These are phyloP conservation scores for Rhinolophus ferrumequinum DNA, from an alignment of 2,113 vertebrate species.

Conservation along the genomic window DNA sequence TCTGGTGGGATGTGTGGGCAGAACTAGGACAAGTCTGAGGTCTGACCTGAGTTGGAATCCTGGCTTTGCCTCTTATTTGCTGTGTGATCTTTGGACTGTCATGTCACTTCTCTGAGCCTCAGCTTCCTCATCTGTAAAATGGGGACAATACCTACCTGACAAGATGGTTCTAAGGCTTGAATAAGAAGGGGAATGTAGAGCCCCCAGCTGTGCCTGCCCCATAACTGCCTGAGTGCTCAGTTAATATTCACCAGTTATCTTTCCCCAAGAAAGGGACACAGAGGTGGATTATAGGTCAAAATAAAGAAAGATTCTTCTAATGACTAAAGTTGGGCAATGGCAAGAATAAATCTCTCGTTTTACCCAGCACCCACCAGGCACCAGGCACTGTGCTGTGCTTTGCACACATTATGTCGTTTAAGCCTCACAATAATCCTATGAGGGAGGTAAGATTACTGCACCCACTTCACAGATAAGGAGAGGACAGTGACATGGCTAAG, in stretches of 20 bases:
- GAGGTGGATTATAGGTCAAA: not conserved
- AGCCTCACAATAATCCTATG: not conserved
- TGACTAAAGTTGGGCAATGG: not conserved
- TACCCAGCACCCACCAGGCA: too few relatives aligned
- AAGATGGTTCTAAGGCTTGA: not conserved
- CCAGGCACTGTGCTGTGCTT: not conserved
- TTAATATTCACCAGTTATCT: not conserved
- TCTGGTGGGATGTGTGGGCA: not conserved
- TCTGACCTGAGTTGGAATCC: not conserved
- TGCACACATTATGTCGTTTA: accelerated
- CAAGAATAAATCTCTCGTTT: not conserved
- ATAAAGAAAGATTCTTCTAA: not conserved
- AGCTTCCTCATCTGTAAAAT: not conserved
- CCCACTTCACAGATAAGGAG: not conserved
- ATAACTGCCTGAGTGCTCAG: too few relatives aligned
- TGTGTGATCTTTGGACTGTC: constrained; percentile 2
- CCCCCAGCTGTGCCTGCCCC: not conserved
- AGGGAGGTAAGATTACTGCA: too few relatives aligned
- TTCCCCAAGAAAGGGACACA: not conserved
- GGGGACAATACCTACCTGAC: not conserved
- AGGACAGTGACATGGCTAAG: not conserved
- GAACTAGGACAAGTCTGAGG: not conserved
- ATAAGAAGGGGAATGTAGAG: not conserved
- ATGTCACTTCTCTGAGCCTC: constrained; percentile 2
- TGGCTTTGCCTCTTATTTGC: constrained; percentile 40